Evolutionary conservation across 2,888 invertebrate genomes (phyloP), one percentile per base, ranked within the genome.

Genomic region (Caenorhabditis macrosperma): DNA sequence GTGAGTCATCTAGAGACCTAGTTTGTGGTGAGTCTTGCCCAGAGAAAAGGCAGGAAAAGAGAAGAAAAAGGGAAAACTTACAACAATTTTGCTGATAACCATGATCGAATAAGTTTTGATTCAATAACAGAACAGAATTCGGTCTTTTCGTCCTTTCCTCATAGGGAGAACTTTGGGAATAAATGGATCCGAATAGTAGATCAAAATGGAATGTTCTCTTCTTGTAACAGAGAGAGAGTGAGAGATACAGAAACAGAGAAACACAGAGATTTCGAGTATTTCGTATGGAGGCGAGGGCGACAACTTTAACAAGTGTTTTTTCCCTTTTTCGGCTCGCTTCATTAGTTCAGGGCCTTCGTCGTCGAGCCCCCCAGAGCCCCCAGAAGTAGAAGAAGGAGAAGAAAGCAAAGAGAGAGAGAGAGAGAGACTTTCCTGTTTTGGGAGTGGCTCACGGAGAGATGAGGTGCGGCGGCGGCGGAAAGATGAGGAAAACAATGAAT

Each of bases 251-350:
- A 26, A 12, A 17, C 15, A 10, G 9, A 33, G 17, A 17, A 6
- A 10, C 9, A 20, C 33, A 15, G 54, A 20, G 17, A 33, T 20
- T 69, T 60, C 52, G 60, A 44, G 59, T 60, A 60, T 60, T 60
- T 52, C 57, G 59, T 17, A 17, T 44, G 64, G 35, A 52, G 35
- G 48, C 24, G 71, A 71, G 61, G 61, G 54, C 52, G 57, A 72
- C 57, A 64, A 74, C 64, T 74, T 64, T 66, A 57, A 74, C 74
- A 74, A 74, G 64, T 74, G 74, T 74, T 74, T 74, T 72, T 64
- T 48, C 52, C 61, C 38, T 50, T 48, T 64, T 64, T 71, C 33
- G 41, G 59, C 57, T 57, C 46, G 72, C 72, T 72, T 64, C 72
- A 72, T 63, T 72, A 64, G 72, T 64, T 72, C 55, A 72, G 48